phyloP scores from a whole-genome alignment of 2,113 vertebrate genomes.

The Caretta caretta region DNA sequence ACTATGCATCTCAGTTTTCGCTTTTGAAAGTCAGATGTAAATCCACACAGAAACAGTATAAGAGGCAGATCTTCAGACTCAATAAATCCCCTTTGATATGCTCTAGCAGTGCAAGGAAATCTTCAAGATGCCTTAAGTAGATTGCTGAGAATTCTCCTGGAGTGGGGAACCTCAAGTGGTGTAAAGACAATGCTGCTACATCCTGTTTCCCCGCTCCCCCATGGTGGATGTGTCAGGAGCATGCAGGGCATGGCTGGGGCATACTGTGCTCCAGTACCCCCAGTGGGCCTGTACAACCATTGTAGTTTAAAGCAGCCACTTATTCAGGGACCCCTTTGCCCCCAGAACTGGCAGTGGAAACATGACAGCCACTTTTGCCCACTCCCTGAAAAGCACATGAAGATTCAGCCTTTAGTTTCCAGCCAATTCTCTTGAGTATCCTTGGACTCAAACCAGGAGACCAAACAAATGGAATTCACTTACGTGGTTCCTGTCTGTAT shows the following conservation, averaged over 20 bases:
- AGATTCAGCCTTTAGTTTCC: background rate
- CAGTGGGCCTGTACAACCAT: too few relatives aligned
- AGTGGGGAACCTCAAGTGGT: background rate
- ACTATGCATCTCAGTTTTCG: background rate
- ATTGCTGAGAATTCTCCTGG: background rate
- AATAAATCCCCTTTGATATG: background rate
- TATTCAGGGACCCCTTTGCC: too few relatives aligned
- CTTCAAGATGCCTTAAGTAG: background rate
- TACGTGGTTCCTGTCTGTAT: background rate
- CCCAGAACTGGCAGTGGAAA: too few relatives aligned
- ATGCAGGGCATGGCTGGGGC: too few relatives aligned
- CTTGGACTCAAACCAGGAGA: background rate
- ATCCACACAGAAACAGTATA: background rate
- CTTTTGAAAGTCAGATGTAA: background rate
- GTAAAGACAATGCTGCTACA: background rate
- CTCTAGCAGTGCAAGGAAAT: background rate
- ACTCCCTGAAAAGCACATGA: background rate
- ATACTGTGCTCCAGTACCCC: too few relatives aligned
- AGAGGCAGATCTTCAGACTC: background rate
- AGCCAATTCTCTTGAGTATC: background rate
- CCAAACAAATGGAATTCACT: background rate
- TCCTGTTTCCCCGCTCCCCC: background rate
- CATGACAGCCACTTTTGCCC: too few relatives aligned
- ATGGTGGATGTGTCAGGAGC: background rate
- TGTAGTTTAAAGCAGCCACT: too few relatives aligned